These are phyloP conservation scores for Euleptes europaea DNA, from an alignment of 2,113 vertebrate genomes.

Conservation along the genomic window DNA sequence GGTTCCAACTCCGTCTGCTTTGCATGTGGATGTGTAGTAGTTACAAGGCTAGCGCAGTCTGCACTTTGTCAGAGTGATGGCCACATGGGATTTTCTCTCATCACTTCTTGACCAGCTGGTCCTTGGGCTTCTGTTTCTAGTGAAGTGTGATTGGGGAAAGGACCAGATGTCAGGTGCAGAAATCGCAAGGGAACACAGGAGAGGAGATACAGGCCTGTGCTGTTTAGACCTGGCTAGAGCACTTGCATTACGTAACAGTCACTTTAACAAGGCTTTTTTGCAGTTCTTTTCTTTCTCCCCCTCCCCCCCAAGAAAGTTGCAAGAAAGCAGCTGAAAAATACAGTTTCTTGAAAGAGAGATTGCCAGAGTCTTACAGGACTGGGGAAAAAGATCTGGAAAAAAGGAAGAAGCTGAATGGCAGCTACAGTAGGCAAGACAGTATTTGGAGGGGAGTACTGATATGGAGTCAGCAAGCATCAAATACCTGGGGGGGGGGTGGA, in stretches of 20 bases:
- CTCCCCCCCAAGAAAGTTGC: not conserved
- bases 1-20: not conserved
- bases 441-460: not conserved
- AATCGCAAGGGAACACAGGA: not conserved
- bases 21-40: not conserved
- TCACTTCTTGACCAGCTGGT: not conserved
- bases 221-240: not conserved
- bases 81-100: not conserved
- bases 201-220: not conserved
- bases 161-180: not conserved
- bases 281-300: not conserved
- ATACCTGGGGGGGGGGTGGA: not conserved
- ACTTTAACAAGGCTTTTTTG: not conserved
- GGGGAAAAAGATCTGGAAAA: not conserved
- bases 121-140: not conserved
- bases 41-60: not conserved
- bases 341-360: not conserved
- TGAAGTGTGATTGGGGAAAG: not conserved
- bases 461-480: constrained; percentile 7
- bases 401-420: constrained; percentile 12
- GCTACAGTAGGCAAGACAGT: constrained; percentile 8
- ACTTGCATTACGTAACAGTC: not conserved
- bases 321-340: constrained; percentile 17
- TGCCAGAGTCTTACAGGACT: not conserved
- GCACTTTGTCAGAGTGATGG: not conserved